phyloP scores from a whole-genome alignment of 2,113 vertebrate genomes.

The Odontesthes bonariensis region DNA sequence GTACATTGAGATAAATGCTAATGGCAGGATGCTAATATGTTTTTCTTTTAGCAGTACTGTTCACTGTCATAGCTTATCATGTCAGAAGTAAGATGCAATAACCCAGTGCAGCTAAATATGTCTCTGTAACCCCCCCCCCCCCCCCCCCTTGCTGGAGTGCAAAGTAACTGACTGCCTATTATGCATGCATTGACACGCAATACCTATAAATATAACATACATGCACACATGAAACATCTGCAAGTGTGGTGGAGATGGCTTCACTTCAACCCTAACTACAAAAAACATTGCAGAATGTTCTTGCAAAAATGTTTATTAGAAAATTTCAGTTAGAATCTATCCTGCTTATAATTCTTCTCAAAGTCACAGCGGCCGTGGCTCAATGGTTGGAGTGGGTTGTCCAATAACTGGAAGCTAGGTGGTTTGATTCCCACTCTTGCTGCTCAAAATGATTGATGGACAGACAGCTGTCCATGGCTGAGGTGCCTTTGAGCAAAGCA shows the following conservation, averaged over 20 bases:
- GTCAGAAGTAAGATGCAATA: neutral
- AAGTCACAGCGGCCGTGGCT: too few relatives aligned
- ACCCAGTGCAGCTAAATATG: neutral
- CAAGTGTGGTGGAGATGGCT: neutral
- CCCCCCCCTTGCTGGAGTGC: neutral
- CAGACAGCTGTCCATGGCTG: too few relatives aligned
- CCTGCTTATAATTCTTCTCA: constrained; percentile 1
- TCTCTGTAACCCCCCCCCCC: neutral
- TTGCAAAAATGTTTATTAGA: constrained; percentile 7
- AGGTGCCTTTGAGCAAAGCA: too few relatives aligned
- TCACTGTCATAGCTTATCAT: neutral
- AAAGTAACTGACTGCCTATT: constrained; percentile 20
- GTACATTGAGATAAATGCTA: neutral
- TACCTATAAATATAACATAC: constrained; percentile 29
- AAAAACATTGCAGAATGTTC: constrained; percentile 7
- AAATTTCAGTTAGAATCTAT: too few relatives aligned
- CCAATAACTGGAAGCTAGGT: too few relatives aligned
- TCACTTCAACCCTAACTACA: constrained; percentile 1
- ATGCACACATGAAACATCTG: neutral
- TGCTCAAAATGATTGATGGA: too few relatives aligned
- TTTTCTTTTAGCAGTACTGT: neutral
- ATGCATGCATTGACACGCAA: constrained; percentile 4
- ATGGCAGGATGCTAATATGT: neutral
- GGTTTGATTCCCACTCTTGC: too few relatives aligned
- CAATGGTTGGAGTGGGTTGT: too few relatives aligned